Evolutionary conservation across 2,888 invertebrate genomes (phyloP), one percentile per base, ranked within the genome.

Genomic region (Sceliomorpha sp.): DNA sequence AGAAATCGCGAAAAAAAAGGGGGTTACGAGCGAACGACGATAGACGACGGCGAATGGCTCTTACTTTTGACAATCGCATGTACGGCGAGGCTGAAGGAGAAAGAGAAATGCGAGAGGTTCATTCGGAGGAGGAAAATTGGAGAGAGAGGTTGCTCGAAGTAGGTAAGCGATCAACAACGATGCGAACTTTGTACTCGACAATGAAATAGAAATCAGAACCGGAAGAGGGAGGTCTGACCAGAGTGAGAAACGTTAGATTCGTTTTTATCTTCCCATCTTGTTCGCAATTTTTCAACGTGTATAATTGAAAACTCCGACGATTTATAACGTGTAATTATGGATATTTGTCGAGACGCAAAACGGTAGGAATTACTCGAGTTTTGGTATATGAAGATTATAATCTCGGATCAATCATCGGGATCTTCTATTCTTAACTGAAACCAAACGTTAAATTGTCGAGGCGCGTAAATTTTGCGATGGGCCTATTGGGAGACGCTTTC

Each of bases 151-250:
- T 24, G 60, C 48, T 44, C 9, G 51, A 70, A 50, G 64, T 58
- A 45, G 62, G 53, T 53, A 69, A 59, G 51, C 26, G 68, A 67
- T 31, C 45, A 32, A 39, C 58, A 66, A 78, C 70, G 71, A 70
- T 73, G 58, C 45, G 56, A 70, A 60, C 62, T 55, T 29, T 44
- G 47, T 69, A 55, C 53, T 64, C 69, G 45, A 63, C 71, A 72
- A 73, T 73, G 78, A 79, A 82, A 76, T 80, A 80, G 79, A 80
- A 80, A 81, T 79, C 77, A 59, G 73, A 59, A 78, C 76, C 77
- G 80, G 77, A 78, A 75, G 73, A 60, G 59, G 78, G 73, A 73
- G 78, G 67, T 53, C 63, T 69, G 69, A 62, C 69, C 68, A 40
- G 29, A 47, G 29, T 32, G 15, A 72, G 73, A 73, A 74, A 69